Evolutionary conservation across 2,888 invertebrate species (phyloP).

Genomic region (Lepidonotus clava): DNA sequence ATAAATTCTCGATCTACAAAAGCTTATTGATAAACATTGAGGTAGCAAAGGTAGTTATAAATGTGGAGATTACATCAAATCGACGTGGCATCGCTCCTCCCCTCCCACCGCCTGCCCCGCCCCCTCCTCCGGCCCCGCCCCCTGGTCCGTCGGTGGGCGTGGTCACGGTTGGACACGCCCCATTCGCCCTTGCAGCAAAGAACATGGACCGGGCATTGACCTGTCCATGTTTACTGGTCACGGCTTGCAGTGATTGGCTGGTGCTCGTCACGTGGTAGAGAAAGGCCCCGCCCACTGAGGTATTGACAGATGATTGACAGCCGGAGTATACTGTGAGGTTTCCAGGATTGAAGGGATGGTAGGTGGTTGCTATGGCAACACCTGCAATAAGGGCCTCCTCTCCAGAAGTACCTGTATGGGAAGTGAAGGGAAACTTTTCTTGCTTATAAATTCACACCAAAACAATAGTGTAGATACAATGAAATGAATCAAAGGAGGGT

Average conservation of each 20-base stretch:
- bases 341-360: conserved; percentile 17
- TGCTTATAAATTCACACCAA: too few species aligned
- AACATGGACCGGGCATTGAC: background rate
- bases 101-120: background rate
- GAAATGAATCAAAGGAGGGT: too few species aligned
- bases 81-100: too few species aligned
- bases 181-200: background rate
- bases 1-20: too few species aligned
- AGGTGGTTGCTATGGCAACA: background rate
- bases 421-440: too few species aligned
- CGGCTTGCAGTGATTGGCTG: background rate
- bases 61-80: too few species aligned
- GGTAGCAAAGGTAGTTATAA: too few species aligned
- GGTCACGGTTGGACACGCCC: background rate
- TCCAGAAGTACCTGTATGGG: background rate
- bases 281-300: background rate
- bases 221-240: background rate
- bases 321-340: background rate
- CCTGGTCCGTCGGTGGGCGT: background rate
- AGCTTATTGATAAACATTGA: too few species aligned
- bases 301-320: background rate
- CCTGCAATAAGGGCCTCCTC: background rate
- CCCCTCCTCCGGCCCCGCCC: background rate
- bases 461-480: too few species aligned
- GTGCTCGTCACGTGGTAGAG: background rate